phyloP scores from a whole-genome alignment of 1,140 invertebrate genomes.

The Drosophila punjabiensis region DNA sequence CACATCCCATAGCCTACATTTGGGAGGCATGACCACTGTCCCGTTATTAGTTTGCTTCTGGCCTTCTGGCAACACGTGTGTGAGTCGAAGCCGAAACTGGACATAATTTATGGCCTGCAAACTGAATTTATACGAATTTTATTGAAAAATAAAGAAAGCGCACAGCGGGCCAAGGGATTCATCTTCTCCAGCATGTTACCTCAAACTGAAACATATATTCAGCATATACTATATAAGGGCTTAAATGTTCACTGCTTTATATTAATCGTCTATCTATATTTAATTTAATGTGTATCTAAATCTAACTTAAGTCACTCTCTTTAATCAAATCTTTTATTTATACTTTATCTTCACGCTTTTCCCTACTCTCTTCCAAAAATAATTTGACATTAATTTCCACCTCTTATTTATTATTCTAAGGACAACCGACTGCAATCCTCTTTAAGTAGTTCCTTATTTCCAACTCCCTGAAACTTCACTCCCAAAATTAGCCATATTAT shows the following conservation, averaged over 20 bases:
- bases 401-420: slow-evolving; percentile 7
- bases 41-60: slow-evolving; percentile 72
- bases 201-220: slow-evolving; percentile 5
- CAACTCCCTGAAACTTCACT: slow-evolving; percentile 8
- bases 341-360: background rate
- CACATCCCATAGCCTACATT: slow-evolving; percentile 65
- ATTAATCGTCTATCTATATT: background rate
- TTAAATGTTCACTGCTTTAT: background rate
- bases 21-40: slow-evolving; percentile 66
- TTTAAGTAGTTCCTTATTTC: slow-evolving; percentile 17
- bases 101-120: slow-evolving; percentile 74
- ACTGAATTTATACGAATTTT: slow-evolving; percentile 72
- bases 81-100: slow-evolving; percentile 61
- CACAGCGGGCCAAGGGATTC: slow-evolving; percentile 9
- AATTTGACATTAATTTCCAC: background rate
- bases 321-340: no score
- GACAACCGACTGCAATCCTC: background rate
- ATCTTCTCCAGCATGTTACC: slow-evolving; percentile 46
- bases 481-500: slow-evolving; percentile 74
- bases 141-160: slow-evolving; percentile 43
- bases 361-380: background rate
- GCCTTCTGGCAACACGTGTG: slow-evolving; percentile 43
- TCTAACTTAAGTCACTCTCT: background rate
- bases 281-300: background rate
- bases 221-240: background rate